Evolutionary conservation across 2,797 vertebrate species (phyloP).

Genomic region (Adelosebastes latens): DNA sequence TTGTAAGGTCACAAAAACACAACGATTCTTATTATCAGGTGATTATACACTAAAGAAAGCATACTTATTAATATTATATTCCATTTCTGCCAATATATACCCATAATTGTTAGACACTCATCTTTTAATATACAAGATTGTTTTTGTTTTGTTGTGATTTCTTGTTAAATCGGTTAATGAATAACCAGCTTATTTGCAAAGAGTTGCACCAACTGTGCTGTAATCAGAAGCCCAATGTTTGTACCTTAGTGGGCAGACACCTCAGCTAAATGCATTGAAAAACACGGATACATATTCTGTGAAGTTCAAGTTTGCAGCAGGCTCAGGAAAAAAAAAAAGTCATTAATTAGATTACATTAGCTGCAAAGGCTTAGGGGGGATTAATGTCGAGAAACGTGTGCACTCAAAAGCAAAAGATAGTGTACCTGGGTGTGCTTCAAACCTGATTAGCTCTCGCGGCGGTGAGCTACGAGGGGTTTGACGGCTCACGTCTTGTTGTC

Average conservation of each 20-base stretch:
- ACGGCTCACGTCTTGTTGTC: slow-evolving; percentile 70
- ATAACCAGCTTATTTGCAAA: neutral
- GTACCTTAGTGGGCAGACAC: neutral
- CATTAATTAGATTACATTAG: slow-evolving; percentile 86
- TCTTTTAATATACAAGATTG: too few relatives aligned
- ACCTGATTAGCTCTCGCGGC: slow-evolving; percentile 70
- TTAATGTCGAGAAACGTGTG: slow-evolving; percentile 79
- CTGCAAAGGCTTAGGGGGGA: slow-evolving; percentile 80
- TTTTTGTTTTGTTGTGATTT: neutral
- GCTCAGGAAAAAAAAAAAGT: slow-evolving; percentile 56
- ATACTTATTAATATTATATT: too few relatives aligned
- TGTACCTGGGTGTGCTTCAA: slow-evolving; percentile 79
- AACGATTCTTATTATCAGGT: too few relatives aligned
- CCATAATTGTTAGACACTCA: neutral
- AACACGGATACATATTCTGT: slow-evolving; percentile 17
- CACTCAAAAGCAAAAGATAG: slow-evolving; percentile 73
- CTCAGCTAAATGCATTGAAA: slow-evolving; percentile 1
- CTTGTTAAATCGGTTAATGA: slow-evolving; percentile 3
- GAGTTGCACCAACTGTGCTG: neutral
- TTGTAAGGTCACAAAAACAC: too few relatives aligned
- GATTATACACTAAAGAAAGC: too few relatives aligned
- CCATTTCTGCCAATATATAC: too few relatives aligned
- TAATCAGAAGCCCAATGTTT: neutral
- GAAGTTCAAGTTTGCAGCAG: slow-evolving; percentile 55
- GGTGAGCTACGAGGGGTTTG: slow-evolving; percentile 56